phyloP scores from a whole-genome alignment of 2,888 invertebrate genomes.

The Byasa hedistus region DNA sequence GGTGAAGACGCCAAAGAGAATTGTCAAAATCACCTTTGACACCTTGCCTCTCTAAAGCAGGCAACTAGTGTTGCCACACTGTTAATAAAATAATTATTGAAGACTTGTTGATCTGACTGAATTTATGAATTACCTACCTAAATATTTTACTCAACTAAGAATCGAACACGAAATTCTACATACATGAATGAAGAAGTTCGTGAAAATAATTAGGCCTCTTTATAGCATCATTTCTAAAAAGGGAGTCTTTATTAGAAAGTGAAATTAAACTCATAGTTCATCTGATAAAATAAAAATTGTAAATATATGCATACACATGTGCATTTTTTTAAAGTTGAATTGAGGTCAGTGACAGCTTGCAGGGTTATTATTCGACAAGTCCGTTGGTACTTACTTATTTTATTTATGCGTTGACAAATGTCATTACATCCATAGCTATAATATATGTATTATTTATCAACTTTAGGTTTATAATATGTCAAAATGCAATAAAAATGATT shows the following conservation, averaged over 20 bases:
- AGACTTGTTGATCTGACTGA: background rate
- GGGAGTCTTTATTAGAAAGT: background rate
- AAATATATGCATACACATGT: background rate
- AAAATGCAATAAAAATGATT: background rate
- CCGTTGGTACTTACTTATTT: background rate
- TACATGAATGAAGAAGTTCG: too few relatives aligned
- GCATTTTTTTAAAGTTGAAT: background rate
- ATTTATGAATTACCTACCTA: too few relatives aligned
- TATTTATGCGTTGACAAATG: background rate
- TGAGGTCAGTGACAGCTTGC: slow-evolving; percentile 6
- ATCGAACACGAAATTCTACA: too few relatives aligned
- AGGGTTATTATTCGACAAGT: slow-evolving; percentile 11
- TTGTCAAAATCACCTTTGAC: too few relatives aligned
- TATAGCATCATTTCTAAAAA: too few relatives aligned
- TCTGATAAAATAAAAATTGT: background rate
- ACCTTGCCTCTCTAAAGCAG: too few relatives aligned
- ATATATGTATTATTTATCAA: background rate
- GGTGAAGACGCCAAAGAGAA: too few relatives aligned
- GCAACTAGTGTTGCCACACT: too few relatives aligned
- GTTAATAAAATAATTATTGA: too few relatives aligned
- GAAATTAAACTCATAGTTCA: background rate
- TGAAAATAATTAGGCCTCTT: too few relatives aligned
- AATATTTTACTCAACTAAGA: too few relatives aligned
- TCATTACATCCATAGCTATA: background rate
- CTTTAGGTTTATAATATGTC: background rate